A percentile compares a stretch with the other conserved stretches of the same genome.
phyloP scores from a whole-genome alignment of 2,888 invertebrate genomes.

The Ophion costatus region DNA sequence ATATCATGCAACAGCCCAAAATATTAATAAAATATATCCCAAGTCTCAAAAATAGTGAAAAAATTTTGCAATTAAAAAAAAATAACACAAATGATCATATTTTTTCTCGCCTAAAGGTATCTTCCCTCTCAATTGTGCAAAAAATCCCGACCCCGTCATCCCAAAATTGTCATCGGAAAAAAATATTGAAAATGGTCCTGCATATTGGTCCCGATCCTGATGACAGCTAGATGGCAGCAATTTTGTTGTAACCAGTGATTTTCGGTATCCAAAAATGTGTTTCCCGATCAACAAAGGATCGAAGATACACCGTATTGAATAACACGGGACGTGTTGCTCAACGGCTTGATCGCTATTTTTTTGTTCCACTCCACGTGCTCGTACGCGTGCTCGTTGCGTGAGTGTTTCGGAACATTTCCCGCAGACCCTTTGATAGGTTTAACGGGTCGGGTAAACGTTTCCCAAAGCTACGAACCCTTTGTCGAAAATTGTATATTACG shows the following conservation, averaged over 20 bases:
- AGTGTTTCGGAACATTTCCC: constrained; percentile 13
- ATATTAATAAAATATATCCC: too few species aligned
- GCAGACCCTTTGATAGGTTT: constrained; percentile 35
- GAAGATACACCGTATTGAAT: constrained; percentile 11
- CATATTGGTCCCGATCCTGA: constrained; percentile 37
- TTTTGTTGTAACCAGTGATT: constrained; percentile 9
- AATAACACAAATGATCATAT: too few species aligned
- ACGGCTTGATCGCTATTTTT: constrained; percentile 26
- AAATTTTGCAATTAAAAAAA: too few species aligned
- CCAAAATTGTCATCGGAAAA: too few species aligned
- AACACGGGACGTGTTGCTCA: constrained; percentile 22
- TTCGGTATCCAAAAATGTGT: constrained; percentile 3
- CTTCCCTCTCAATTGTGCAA: too few species aligned
- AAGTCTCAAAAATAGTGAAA: too few species aligned
- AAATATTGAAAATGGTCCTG: too few species aligned
- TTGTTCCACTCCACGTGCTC: not conserved
- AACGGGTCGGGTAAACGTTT: constrained; percentile 43
- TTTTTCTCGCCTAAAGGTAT: too few species aligned
- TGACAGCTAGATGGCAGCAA: constrained; percentile 13
- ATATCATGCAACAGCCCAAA: too few species aligned
- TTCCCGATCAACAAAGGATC: constrained; percentile 26
- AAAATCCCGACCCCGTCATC: too few species aligned
- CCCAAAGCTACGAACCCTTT: constrained; percentile 52
- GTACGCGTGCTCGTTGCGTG: constrained; percentile 1
- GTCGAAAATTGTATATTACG: constrained; percentile 53